Conservation (phyloP, 2,113 vertebrate species). For the Eretmochelys imbricata region DNA sequence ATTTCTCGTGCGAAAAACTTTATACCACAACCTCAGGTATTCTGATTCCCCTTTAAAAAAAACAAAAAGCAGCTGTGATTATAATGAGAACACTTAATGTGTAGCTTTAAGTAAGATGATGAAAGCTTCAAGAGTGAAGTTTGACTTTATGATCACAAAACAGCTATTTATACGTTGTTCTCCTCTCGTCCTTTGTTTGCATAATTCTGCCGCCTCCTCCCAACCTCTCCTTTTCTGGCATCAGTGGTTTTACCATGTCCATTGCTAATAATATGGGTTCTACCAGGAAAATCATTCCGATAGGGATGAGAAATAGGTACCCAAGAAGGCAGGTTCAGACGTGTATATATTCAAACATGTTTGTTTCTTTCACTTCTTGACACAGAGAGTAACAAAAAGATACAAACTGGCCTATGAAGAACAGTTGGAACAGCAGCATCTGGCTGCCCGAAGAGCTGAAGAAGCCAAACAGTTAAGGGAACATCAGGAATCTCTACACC, state of each 20-base stretch:
- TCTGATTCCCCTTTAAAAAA: not conserved
- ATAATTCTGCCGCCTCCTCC: too few relatives aligned
- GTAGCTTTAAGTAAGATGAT: too few relatives aligned
- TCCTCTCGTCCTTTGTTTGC: not conserved
- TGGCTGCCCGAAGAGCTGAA: conserved; percentile 80
- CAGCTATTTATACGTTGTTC: not conserved
- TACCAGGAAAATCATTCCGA: not conserved
- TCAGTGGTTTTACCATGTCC: not conserved
- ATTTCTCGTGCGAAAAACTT: not conserved
- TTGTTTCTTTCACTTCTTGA: not conserved
- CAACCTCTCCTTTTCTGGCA: not conserved
- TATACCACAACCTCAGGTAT: not conserved
- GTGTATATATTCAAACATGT: not conserved
- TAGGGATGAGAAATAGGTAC: not conserved
- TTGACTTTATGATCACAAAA: not conserved
- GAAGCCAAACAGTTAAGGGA: conserved; percentile 81
- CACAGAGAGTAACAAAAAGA: conserved; percentile 14
- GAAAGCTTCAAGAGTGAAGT: not conserved
- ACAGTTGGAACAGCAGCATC: conserved; percentile 89
- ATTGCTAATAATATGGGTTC: not conserved
- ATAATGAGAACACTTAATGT: too few relatives aligned
- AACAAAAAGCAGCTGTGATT: too few relatives aligned
- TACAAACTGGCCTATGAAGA: conserved; percentile 86
- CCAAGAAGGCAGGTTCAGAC: not conserved
- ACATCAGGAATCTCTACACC: conserved; percentile 83